Evolutionary conservation across 2,888 invertebrate genomes (phyloP).

Genomic region (Tortrix viridana): DNA sequence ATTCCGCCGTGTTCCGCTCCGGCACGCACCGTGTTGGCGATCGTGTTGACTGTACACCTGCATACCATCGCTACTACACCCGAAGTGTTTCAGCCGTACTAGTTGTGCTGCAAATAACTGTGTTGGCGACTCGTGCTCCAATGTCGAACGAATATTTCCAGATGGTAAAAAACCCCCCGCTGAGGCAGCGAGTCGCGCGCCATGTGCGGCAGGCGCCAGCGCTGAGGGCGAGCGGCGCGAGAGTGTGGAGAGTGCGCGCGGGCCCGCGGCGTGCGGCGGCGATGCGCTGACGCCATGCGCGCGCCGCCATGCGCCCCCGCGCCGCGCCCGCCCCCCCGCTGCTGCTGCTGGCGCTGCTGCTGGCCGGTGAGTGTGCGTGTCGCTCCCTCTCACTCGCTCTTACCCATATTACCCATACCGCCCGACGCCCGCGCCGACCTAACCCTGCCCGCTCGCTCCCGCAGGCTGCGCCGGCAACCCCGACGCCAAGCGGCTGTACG

Average conservation of each 20-base stretch:
- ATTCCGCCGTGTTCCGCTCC: too few relatives aligned
- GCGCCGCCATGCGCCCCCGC: conserved; percentile 67
- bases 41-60: too few relatives aligned
- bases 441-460: background rate
- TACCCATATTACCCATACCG: too few relatives aligned
- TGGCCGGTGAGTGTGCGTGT: conserved; percentile 47
- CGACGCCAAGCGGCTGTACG: conserved; percentile 97
- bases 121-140: background rate
- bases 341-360: conserved; percentile 66
- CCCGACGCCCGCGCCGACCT: conserved; percentile 45
- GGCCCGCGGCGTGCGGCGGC: conserved; percentile 32
- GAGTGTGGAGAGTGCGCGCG: conserved; percentile 11
- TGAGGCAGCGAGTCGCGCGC: background rate
- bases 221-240: conserved; percentile 11
- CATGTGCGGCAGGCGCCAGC: background rate
- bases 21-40: too few relatives aligned
- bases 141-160: background rate
- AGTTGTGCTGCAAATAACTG: too few relatives aligned
- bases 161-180: background rate
- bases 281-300: conserved; percentile 41
- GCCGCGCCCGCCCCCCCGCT: conserved; percentile 67
- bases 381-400: conserved; percentile 11
- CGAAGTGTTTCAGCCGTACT: too few relatives aligned
- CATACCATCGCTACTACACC: too few relatives aligned
- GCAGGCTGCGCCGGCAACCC: conserved; percentile 95